These are phyloP conservation scores for Rhizomys pruinosus DNA, from an alignment of 2,113 vertebrate genomes.

Conservation along the genomic window DNA sequence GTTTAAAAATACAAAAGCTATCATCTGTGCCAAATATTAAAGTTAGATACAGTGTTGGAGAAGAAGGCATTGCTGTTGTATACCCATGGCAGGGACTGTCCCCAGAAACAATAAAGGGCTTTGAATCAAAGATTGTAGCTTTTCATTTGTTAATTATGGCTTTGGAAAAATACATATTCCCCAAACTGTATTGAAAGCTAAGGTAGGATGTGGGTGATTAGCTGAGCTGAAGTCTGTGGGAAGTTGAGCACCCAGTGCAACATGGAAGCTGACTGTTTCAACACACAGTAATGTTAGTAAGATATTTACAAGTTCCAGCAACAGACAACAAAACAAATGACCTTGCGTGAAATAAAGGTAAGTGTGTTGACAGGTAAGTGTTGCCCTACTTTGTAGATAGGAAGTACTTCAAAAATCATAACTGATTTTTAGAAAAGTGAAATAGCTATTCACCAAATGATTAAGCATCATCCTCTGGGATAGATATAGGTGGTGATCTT, in stretches of 20 bases:
- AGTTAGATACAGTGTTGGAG: not conserved
- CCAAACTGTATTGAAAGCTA: not conserved
- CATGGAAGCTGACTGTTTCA: not conserved
- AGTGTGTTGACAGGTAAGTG: not conserved
- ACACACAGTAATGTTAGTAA: not conserved
- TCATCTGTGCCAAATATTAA: not conserved
- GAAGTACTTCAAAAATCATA: not conserved
- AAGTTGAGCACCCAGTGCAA: not conserved
- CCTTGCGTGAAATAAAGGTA: not conserved
- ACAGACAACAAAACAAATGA: not conserved
- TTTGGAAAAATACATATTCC: not conserved
- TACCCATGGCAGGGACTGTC: accelerated
- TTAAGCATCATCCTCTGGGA: not conserved
- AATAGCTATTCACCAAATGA: not conserved
- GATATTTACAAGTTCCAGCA: not conserved
- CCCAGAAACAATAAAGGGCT: not conserved
- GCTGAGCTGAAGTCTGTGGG: not conserved
- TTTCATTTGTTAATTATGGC: not conserved
- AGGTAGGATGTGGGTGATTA: not conserved
- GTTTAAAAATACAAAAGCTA: not conserved
- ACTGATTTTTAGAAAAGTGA: not conserved
- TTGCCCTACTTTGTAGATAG: not conserved
- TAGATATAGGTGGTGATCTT: not conserved
- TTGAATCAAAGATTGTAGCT: not conserved
- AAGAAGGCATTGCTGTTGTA: accelerated